Conservation (phyloP, 2,888 invertebrate genomes). For the Stratiomys singularior region DNA sequence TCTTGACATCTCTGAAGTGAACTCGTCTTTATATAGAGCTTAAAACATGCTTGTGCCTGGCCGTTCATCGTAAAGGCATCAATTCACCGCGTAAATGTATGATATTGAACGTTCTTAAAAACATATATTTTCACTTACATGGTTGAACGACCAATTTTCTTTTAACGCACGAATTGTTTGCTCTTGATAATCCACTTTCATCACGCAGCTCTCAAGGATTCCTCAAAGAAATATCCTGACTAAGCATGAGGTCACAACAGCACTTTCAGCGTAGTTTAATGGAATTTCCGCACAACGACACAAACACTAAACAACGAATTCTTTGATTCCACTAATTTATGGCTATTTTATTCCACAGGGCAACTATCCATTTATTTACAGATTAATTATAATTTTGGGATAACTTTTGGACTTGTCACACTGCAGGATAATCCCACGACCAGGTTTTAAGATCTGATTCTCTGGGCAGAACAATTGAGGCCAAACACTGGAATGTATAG, state of each 20-base stretch:
- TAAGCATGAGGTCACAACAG: not conserved
- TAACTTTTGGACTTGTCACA: not conserved
- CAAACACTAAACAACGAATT: not conserved
- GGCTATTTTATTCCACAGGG: not conserved
- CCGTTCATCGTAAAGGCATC: too few species aligned
- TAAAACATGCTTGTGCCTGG: too few species aligned
- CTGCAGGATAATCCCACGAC: not conserved
- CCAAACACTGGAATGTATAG: not conserved
- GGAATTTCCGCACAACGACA: conserved; percentile 6
- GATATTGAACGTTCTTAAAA: too few species aligned
- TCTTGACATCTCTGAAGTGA: too few species aligned
- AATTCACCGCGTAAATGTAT: too few species aligned
- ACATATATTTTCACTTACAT: not conserved
- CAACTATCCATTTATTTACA: not conserved
- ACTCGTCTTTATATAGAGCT: too few species aligned
- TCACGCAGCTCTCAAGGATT: not conserved
- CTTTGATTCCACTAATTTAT: not conserved
- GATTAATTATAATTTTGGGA: not conserved
- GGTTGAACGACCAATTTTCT: not conserved
- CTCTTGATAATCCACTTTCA: not conserved
- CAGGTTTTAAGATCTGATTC: not conserved
- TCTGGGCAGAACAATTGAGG: not conserved
- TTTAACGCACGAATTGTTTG: too few species aligned
- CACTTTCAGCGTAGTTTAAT: not conserved
- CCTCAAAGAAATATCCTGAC: not conserved